Base-by-base conservation (phyloP, 2,797 vertebrate genomes). In the Erpetoichthys calabaricus region DNA sequence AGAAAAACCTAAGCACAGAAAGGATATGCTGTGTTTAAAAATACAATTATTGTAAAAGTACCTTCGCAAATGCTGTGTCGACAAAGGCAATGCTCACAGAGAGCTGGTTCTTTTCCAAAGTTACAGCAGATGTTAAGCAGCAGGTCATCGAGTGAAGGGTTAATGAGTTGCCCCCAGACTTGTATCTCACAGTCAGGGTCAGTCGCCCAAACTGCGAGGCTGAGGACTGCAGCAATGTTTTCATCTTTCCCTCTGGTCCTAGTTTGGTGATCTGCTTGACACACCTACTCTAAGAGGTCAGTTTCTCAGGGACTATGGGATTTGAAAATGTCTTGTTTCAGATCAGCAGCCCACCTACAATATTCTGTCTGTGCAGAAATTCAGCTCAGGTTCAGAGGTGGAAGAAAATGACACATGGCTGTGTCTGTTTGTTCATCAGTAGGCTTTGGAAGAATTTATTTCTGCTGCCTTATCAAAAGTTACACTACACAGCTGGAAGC, bases 71-170 rank as follows among this genome's bases (percentile, higher is more conserved):
- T 57, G 56, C 63, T 65, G 71, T 68, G 69, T 78, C 59, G 65
- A 64, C 10, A 3, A 44, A 73, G 69, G 76, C 68, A 62, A 61
- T 72, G 70, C 76, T 74, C 73, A 76, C 75, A 70, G 77, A 76
- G 75, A 80, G 57, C 75, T 80, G 73, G 77, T 80, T 65, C 73
- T 50, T 68, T 73, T 76, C 78, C 78, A 79, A 73, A 73, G 69
- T 71, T 76, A 59, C 63, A 65, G 65, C 76, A 79, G 78, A 77
- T 82, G 78, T 73, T 62, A 68, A 66, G 63, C 71, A 63, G 67
- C 67, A 62, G 72, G 72, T 68, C 67, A 71, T 44, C 67, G 65
- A 63, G 63, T 68, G 64, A 70, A 63, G 77, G 82, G 81, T 83
- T 82, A 83, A 83, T 77, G 68, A 73, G 65, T 53, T 67, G 67